Evolutionary conservation across 2,888 invertebrate species (phyloP).

Genomic region (Pammene aurita): DNA sequence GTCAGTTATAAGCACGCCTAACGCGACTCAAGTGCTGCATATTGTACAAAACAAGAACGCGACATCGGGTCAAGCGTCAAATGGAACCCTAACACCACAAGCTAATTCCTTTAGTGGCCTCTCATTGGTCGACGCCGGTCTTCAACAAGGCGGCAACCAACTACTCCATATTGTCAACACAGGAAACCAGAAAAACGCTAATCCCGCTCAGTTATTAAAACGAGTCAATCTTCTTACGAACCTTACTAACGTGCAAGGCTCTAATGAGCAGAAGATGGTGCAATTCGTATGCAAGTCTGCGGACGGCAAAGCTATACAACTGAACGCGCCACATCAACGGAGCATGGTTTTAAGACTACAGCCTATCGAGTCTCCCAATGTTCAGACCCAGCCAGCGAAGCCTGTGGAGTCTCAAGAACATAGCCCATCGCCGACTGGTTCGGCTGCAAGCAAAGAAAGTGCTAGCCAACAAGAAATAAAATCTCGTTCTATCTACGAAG

Average conservation of each 20-base stretch:
- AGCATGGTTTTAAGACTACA: constrained; percentile 79
- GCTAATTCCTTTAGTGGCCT: constrained; percentile 69
- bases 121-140: constrained; percentile 72
- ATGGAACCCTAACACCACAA: constrained; percentile 59
- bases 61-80: constrained; percentile 53
- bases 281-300: constrained; percentile 86
- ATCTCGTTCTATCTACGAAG: constrained; percentile 80
- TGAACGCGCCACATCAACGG: constrained; percentile 80
- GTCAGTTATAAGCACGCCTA: constrained; percentile 69
- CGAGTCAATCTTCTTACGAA: constrained; percentile 79
- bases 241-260: constrained; percentile 74
- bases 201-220: constrained; percentile 71
- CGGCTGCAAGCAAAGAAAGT: constrained; percentile 54
- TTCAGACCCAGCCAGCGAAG: constrained; percentile 56
- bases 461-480: constrained; percentile 72
- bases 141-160: constrained; percentile 77
- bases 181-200: constrained; percentile 68
- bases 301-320: constrained; percentile 83
- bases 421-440: constrained; percentile 53
- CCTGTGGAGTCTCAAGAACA: constrained; percentile 62
- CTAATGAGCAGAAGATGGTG: constrained; percentile 81
- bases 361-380: constrained; percentile 69
- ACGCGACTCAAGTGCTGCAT: constrained; percentile 73
- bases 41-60: constrained; percentile 75
- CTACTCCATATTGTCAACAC: constrained; percentile 79